Evolutionary conservation across 1,140 invertebrate species (phyloP), one percentile per base, ranked within the genome.

Genomic region (Lycorma delicatula): DNA sequence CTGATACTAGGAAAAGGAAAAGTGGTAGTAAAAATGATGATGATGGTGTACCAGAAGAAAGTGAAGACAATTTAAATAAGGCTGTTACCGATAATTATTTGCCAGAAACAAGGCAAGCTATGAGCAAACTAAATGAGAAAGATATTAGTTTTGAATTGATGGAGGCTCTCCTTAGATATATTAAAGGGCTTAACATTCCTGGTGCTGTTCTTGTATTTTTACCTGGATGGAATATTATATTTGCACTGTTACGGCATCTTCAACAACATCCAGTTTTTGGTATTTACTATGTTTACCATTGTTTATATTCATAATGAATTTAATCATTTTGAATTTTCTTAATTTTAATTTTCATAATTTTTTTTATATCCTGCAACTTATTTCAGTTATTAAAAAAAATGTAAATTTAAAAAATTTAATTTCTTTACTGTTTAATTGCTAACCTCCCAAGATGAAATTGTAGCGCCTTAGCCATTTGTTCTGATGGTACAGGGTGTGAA

Each of bases 201-300:
- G 94, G 93, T 1, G 92, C 94, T 0, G 84, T 97, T 4, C 72
- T 98, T 0, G 77, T 97, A 1, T 98, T 98, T 71, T 73, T 98
- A 0, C 93, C 93, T 6, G 94, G 94, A 0, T 96, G 92, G 92
- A 94, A 92, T 72, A 70, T 96, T 0, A 97, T 97, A 58, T 96
- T 95, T 73, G 85, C 90, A 0, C 71, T 97, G 5, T 86, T 95
- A 83, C 87, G 87, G 70, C 85, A 89, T 68, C 74, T 97, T 7
- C 83, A 85, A 62, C 80, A 84, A 59, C 83, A 86, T 74, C 82
- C 84, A 1, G 61, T 84, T 12, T 95, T 92, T 72, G 90, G 80
- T 77, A 67, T n/a, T n/a, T n/a, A n/a, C n/a, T n/a, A n/a, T n/a
- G n/a, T n/a, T n/a, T n/a, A n/a, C n/a, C n/a, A n/a, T n/a, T n/a